A percentile compares a stretch with the other conserved stretches of the same genome.
Conservation (phyloP, 2,113 vertebrate genomes). For the Corapipo altera region DNA sequence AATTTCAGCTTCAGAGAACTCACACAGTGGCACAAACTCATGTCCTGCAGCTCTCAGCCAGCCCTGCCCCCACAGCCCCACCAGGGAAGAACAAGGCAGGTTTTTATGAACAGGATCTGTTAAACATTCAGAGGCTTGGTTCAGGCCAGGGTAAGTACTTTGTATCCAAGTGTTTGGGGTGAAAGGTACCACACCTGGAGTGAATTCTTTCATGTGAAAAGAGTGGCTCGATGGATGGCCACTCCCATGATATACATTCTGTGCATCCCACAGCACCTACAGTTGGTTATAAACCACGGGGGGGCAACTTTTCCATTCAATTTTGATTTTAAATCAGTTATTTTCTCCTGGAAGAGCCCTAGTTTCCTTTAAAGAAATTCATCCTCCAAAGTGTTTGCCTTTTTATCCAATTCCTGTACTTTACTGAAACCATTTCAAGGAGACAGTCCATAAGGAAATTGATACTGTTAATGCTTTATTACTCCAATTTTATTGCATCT, state of each 20-base stretch:
- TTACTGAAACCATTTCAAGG: background rate
- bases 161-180: background rate
- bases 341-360: background rate
- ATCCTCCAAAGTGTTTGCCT: background rate
- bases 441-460: background rate
- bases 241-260: background rate
- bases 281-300: rapidly evolving
- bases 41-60: no score
- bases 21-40: background rate
- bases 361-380: background rate
- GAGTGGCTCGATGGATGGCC: background rate
- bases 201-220: background rate
- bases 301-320: background rate
- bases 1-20: background rate
- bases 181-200: background rate
- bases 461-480: background rate
- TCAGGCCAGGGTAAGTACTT: background rate
- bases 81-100: background rate
- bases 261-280: background rate
- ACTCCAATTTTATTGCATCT: background rate
- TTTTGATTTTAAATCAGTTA: background rate
- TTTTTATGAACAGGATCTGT: background rate
- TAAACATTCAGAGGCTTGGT: background rate
- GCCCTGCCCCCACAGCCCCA: background rate
- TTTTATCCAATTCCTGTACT: background rate